Base-by-base conservation (phyloP, 2,113 vertebrate species). In the Carassius gibelio region DNA sequence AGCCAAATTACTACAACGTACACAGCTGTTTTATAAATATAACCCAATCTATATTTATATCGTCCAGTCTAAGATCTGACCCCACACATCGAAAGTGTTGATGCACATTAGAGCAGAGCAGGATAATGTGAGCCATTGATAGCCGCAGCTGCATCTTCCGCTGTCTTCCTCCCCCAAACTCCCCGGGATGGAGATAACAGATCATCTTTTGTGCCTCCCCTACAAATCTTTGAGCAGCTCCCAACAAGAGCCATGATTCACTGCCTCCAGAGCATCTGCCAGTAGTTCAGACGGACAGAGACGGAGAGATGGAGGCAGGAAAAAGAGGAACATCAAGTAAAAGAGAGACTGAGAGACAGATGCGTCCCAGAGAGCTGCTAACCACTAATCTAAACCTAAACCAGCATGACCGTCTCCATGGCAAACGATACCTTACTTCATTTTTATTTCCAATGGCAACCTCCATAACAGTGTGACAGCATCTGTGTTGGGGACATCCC, bases 231-330 rank as follows among this genome's bases (percentile, higher is more conserved):
- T 36, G 23, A 85, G 66, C 68, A 61, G 48, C 26, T 71, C 61
- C 75, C 69, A 81, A 82, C 75, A 79, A 85, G 50, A 50, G 50
- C 77, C 19, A 61, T 84, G 87, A 88, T 84, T 88, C 87, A 88
- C 26, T 86, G 81, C 8, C 14, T 83, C 84, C 87, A 82, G 42
- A 75, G 76, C 48, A 50, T 59, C 26, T 45, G 64, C 84, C 84
- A 86, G 36, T 75, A 83, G 68, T 75, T 86, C 75, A 62, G 45
- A 64, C 81, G 19, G n/a, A n/a, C 1, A 52, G 8, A 13, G 10
- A 69, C 2, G 85, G 7, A 26, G 34, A 21, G 6, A 42, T 55
- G 19, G 45, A 68, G 7, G 4, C 13, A 85, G 11, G 34, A 23
- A 77, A 64, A 76, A 36, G 42, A n/a, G 50, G 17, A 62, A 36